These are phyloP conservation scores for Laterallus jamaicensis DNA, from an alignment of 2,113 vertebrate genomes.

Conservation along the genomic window DNA sequence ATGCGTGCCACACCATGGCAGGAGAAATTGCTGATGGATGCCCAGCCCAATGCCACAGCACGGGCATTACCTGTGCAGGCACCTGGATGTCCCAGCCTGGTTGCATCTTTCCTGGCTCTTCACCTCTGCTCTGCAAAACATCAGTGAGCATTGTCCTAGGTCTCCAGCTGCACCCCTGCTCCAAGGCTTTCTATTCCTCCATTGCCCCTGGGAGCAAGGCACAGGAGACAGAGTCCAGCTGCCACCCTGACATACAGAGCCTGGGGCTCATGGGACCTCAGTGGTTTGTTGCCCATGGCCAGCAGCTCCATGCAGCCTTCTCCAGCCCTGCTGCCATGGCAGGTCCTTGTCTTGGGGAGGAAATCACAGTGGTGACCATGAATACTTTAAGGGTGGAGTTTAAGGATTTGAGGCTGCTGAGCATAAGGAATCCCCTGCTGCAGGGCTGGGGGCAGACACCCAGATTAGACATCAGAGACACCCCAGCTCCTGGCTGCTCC, in stretches of 20 bases:
- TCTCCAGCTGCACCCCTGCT: neutral
- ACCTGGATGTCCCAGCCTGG: neutral
- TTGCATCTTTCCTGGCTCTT: neutral
- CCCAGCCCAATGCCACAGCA: neutral
- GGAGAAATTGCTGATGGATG: neutral
- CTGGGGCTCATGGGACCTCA: fast-evolving
- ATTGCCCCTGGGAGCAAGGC: neutral
- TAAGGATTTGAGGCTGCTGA: neutral
- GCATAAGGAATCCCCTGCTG: neutral
- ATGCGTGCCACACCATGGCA: neutral
- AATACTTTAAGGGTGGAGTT: neutral
- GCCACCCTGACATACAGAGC: neutral
- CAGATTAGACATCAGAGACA: neutral
- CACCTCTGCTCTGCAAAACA: neutral
- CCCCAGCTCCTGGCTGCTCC: neutral
- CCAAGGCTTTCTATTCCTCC: neutral
- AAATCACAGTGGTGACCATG: fast-evolving
- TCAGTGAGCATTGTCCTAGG: neutral
- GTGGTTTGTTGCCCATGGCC: fast-evolving
- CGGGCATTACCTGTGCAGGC: neutral
- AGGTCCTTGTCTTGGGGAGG: neutral
- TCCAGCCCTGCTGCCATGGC: neutral
- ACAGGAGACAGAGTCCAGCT: neutral
- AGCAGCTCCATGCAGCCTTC: neutral
- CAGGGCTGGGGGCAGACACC: neutral